Conservation (phyloP, 2,113 vertebrate genomes). For the Heloderma charlesbogerti region DNA sequence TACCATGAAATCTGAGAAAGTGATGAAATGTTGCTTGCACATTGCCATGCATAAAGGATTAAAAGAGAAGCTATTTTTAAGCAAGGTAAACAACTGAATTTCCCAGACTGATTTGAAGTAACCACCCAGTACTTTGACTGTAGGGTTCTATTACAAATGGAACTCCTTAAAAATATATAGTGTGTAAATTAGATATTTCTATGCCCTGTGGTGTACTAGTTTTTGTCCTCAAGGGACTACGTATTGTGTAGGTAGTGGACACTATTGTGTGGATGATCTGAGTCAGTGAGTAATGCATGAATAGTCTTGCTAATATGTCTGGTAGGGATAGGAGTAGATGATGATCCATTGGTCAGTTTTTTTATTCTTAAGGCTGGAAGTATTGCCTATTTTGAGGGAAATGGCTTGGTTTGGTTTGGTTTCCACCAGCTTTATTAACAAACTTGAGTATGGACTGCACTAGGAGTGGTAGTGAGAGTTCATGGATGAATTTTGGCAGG, state of each 20-base stretch:
- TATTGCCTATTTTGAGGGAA: background rate
- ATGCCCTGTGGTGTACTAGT: background rate
- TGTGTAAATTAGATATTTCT: background rate
- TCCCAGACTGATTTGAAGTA: background rate
- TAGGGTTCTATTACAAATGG: too few species aligned
- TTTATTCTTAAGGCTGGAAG: background rate
- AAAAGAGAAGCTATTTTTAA: background rate
- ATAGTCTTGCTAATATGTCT: background rate
- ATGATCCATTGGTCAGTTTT: background rate
- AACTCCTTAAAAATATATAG: background rate
- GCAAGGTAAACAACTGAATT: background rate
- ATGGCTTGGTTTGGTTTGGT: background rate
- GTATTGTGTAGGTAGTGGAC: too few species aligned
- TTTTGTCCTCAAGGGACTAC: too few species aligned
- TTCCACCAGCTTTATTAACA: background rate
- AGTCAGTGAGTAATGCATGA: background rate
- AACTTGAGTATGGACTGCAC: background rate
- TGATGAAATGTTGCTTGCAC: background rate
- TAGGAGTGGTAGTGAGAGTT: background rate
- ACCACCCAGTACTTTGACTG: too few species aligned
- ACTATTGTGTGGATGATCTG: background rate
- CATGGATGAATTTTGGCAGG: background rate
- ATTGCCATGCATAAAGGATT: background rate
- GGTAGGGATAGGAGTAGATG: background rate
- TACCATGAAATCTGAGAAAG: background rate